Base-by-base conservation (phyloP, 2,888 invertebrate genomes). In the Disparrhopalites patrizii region DNA sequence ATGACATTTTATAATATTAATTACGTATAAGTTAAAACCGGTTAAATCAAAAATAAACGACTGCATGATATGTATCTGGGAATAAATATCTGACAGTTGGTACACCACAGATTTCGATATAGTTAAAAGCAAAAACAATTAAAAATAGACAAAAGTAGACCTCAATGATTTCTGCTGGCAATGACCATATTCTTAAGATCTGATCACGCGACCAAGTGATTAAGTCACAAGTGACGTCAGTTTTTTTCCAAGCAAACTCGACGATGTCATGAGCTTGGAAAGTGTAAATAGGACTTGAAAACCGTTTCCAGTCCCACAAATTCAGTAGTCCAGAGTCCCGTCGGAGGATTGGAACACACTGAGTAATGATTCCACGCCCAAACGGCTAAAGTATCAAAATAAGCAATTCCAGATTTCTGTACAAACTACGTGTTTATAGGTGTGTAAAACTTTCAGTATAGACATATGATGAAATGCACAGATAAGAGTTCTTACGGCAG, bases 121-220 rank as follows among this genome's bases (percentile, higher is more conserved):
- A n/a, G n/a, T n/a, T n/a, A n/a, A n/a, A n/a, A n/a, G n/a, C n/a
- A n/a, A n/a, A n/a, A n/a, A n/a, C n/a, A n/a, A n/a, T 20, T 3
- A 50, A 50, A 13, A 50, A 50, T 50, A 50, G 2, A 28, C 2
- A 13, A 43, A 31, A 15, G 7, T 20, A 3, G 56, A 70, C 72
- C 67, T 74, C 73, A 4, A 73, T 68, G 15, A 73, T 64, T 63
- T 74, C 74, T 4, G 65, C 65, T 2, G 74, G 73, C 7, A 73
- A 64, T 3, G 72, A 68, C 91, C 95, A 96, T 25, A 95, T 87
- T 61, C 95, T 84, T 40, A 97, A 82, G 15, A 89, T 91, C 77
- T 95, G 93, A 82, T 97, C 96, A 77, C 92, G 87, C 0, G 93
- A 93, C 96, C 96, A 97, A 1, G 95, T 95, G 0, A 96, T 88